phyloP scores from a whole-genome alignment of 35 echinoderm and acorn worm genomes.

The Apostichopus parvimensis region DNA sequence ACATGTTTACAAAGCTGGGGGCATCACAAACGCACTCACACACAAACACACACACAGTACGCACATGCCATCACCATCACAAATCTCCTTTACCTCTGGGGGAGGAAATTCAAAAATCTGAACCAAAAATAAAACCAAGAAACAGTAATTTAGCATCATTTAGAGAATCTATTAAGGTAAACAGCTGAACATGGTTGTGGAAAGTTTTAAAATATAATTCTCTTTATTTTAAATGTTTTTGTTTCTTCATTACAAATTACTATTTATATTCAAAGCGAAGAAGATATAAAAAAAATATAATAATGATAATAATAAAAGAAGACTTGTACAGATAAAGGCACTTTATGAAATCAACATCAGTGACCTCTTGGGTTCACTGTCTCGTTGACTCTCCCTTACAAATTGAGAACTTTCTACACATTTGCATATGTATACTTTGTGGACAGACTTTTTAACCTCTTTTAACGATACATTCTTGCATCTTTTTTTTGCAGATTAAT shows the following conservation, averaged over 20 bases:
- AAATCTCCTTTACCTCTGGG: no score
- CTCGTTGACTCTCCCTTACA: neutral
- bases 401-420: neutral
- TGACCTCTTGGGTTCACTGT: constrained; percentile 7
- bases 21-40: no score
- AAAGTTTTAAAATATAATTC: constrained; percentile 56
- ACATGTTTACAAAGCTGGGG: no score
- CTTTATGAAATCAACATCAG: neutral
- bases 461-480: neutral
- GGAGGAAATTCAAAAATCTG: no score
- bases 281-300: neutral
- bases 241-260: neutral
- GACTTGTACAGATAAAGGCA: neutral
- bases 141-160: no score
- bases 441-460: neutral
- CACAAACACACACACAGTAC: no score
- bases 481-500: neutral
- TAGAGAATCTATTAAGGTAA: no score
- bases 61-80: no score
- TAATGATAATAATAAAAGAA: neutral
- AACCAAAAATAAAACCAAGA: no score
- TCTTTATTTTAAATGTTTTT: neutral
- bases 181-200: neutral
- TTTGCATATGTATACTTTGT: neutral
- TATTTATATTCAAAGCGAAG: neutral